These are phyloP conservation scores for Megaceryle torquata DNA, from an alignment of 2,113 vertebrate genomes.

Conservation along the genomic window DNA sequence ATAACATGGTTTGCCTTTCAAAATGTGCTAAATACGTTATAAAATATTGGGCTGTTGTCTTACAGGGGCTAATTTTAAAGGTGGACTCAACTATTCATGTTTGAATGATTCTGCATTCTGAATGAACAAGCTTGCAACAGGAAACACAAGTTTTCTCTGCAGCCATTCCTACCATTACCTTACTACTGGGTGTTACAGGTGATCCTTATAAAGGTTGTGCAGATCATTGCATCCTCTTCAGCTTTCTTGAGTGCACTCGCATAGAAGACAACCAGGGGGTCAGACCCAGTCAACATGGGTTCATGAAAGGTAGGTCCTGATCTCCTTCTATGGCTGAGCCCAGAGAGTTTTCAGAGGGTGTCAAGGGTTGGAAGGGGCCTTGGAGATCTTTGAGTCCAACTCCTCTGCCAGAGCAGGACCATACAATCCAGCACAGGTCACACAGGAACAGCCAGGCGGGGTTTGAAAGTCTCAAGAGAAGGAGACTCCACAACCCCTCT, in stretches of 20 bases:
- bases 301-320: too few species aligned
- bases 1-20: background rate
- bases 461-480: too few species aligned
- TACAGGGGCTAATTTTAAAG: background rate
- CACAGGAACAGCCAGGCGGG: too few species aligned
- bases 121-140: background rate
- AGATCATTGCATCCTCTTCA: background rate
- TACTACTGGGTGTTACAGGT: background rate
- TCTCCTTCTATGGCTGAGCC: background rate
- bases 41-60: background rate
- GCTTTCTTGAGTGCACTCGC: background rate
- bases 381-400: too few species aligned
- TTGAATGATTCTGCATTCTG: background rate
- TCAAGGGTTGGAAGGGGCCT: too few species aligned
- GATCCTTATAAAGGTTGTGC: background rate
- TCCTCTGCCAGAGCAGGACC: too few species aligned
- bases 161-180: background rate
- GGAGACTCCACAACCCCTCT: too few species aligned
- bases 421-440: too few species aligned
- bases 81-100: background rate
- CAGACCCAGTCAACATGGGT: too few species aligned
- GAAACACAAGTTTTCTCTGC: background rate
- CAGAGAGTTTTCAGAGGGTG: background rate
- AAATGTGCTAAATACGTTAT: background rate
- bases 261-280: too few species aligned